Base-by-base conservation (phyloP, 2,113 vertebrate genomes). In the Amblyornis subalaris region DNA sequence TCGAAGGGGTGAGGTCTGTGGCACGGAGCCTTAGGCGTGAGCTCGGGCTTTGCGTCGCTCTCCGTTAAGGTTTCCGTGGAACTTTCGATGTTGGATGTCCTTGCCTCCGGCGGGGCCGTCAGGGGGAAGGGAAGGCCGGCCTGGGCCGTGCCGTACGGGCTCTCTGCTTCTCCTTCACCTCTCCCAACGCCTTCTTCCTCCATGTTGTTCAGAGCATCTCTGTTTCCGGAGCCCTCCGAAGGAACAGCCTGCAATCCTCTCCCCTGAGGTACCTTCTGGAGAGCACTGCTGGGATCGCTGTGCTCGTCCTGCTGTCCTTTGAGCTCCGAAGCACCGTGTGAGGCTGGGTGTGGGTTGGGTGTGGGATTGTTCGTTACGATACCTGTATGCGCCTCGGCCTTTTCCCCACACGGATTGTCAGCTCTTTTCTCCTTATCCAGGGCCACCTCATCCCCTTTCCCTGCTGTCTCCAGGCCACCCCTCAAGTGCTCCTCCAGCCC, bases 11-110 rank as follows among this genome's bases (percentile, higher is more conserved):
- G 95, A 81, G 92, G 83, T 88, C 94, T 96, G 6, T 45, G 94
- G 85, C 83, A 89, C n/a, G 28, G 85, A n/a, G 40, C 69, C 61
- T 76, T 96, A 6, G 93, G 71, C 21, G 61, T 2, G 18, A 88
- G 84, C 58, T 98, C 98, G 11, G 90, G 79, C 87, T 97, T 97
- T n/a, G 96, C 97, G 75, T 97, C 98, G 1, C 96, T 98, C 91
- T 99, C 99, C 2, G 98, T 98, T 88, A 99, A 96, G 87, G 98
- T 98, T 96, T 99, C 99, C 3, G 98, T 98, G 61, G 99, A 99
- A 74, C 98, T 98, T 58, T 98, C 99, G 50, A 97, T 89, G 29
- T 98, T 96, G 47, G 98, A 98, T 64, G 95, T 94, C 86, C 96
- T 97, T 53, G 97, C 97, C 89, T 98, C 98, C 0, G 82, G 75